Percentiles rank a stretch among this genome's conserved stretches.
phyloP scores from a whole-genome alignment of 1,140 invertebrate genomes.

The Sesamia nonagrioides region DNA sequence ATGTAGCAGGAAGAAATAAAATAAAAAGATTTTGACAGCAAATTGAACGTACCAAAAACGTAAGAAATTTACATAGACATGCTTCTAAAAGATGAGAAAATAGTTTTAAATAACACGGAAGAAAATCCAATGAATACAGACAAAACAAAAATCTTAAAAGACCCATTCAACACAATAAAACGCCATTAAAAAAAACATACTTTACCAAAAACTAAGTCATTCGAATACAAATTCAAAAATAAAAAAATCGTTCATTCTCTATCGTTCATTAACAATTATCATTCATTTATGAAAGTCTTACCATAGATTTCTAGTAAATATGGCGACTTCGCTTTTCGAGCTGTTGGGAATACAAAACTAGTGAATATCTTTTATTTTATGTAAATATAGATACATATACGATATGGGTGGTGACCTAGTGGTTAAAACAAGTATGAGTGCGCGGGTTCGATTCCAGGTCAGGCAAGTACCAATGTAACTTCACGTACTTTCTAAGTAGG shows the following conservation, averaged over 20 bases:
- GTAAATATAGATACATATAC: too few species aligned
- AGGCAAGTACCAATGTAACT: too few species aligned
- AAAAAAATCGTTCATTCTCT: conserved; percentile 31
- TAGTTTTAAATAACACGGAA: background rate
- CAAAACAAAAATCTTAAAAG: background rate
- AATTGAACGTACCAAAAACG: too few species aligned
- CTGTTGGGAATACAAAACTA: conserved; percentile 67
- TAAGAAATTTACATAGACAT: background rate
- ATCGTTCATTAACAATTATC: conserved; percentile 37
- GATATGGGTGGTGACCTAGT: too few species aligned
- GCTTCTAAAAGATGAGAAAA: background rate
- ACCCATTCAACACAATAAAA: background rate
- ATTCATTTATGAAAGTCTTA: conserved; percentile 84
- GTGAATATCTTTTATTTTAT: background rate
- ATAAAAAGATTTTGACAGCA: too few species aligned
- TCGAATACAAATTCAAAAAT: conserved; percentile 19
- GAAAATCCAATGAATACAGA: background rate
- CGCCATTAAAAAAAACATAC: background rate
- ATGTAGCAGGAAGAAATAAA: too few species aligned
- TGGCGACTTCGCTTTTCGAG: conserved; percentile 71
- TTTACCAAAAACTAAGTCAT: conserved; percentile 2
- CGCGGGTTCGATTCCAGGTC: too few species aligned
- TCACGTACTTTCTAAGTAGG: too few species aligned
- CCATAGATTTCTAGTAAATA: conserved; percentile 86
- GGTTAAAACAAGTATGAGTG: too few species aligned